A percentile compares a stretch with the other conserved stretches of the same genome.
Conservation (phyloP, 35 echinoderm and acorn worm genomes). For the Heliocidaris tuberculata region DNA sequence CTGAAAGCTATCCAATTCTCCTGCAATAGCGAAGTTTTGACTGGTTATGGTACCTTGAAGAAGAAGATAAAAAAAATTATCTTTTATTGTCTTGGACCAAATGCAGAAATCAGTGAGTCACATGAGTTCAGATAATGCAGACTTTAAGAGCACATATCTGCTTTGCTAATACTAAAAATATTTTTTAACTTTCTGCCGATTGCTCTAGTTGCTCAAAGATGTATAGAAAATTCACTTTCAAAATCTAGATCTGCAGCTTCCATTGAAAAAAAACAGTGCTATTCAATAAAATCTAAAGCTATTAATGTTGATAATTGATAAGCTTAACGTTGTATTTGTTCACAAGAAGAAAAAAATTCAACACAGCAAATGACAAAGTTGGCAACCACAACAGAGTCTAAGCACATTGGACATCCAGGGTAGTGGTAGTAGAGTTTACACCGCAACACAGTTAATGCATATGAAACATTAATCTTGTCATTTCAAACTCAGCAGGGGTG, state of each 20-base stretch:
- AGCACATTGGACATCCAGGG: not conserved
- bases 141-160: not conserved
- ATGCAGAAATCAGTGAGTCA: not conserved
- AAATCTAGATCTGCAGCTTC: not conserved
- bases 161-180: not conserved
- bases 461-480: slow-evolving; percentile 2
- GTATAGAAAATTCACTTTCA: not conserved
- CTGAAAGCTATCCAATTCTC: not conserved
- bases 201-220: not conserved
- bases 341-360: not conserved
- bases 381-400: not conserved
- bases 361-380: not conserved
- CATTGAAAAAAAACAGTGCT: not conserved
- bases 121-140: not conserved
- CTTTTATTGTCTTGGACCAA: not conserved
- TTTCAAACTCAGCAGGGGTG: not conserved
- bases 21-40: not conserved
- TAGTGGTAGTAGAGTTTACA: not conserved
- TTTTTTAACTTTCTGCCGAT: not conserved
- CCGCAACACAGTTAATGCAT: not conserved
- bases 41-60: not conserved
- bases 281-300: not conserved
- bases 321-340: not conserved
- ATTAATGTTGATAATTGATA: not conserved
- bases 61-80: not conserved